These are phyloP conservation scores for Thereva nobilitata DNA, from an alignment of 2,888 invertebrate species.

Conservation along the genomic window DNA sequence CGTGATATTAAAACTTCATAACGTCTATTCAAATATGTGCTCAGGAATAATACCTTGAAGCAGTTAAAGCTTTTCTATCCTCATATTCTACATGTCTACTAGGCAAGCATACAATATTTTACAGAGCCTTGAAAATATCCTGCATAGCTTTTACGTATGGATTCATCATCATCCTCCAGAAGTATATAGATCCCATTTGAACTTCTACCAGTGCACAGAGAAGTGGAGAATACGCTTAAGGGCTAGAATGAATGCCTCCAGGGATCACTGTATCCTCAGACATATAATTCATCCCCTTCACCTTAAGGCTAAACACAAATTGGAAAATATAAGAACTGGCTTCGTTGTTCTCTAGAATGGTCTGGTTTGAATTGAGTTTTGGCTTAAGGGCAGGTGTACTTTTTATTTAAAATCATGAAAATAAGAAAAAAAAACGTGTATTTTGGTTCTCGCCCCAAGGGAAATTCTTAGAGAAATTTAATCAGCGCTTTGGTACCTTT, in stretches of 20 bases:
- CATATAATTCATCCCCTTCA: conserved; percentile 47
- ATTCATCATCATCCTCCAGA: conserved; percentile 34
- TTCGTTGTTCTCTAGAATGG: conserved; percentile 43
- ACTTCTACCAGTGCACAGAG: conserved; percentile 26
- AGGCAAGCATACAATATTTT: conserved; percentile 30
- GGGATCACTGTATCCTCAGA: conserved; percentile 44
- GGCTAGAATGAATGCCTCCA: conserved; percentile 33
- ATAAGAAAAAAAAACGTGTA: conserved; percentile 26
- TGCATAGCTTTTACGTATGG: conserved; percentile 20
- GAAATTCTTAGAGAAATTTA: conserved; percentile 28
- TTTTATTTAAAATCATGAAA: conserved; percentile 28
- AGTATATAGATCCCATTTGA: conserved; percentile 28
- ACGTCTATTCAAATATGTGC: conserved; percentile 46
- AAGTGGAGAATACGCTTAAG: conserved; percentile 17
- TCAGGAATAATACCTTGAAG: conserved; percentile 45
- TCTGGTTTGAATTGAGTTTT: conserved; percentile 34
- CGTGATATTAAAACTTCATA: conserved; percentile 46
- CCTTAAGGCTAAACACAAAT: conserved; percentile 46
- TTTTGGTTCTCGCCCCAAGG: conserved; percentile 22
- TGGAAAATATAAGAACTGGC: conserved; percentile 49
- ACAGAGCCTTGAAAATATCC: conserved; percentile 26
- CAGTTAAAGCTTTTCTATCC: conserved; percentile 43
- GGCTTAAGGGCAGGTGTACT: conserved; percentile 30
- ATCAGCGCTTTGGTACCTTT: conserved; percentile 5
- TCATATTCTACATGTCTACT: conserved; percentile 33